These are phyloP conservation scores for Euplexia lucipara DNA, from an alignment of 2,888 invertebrate species.

Conservation along the genomic window DNA sequence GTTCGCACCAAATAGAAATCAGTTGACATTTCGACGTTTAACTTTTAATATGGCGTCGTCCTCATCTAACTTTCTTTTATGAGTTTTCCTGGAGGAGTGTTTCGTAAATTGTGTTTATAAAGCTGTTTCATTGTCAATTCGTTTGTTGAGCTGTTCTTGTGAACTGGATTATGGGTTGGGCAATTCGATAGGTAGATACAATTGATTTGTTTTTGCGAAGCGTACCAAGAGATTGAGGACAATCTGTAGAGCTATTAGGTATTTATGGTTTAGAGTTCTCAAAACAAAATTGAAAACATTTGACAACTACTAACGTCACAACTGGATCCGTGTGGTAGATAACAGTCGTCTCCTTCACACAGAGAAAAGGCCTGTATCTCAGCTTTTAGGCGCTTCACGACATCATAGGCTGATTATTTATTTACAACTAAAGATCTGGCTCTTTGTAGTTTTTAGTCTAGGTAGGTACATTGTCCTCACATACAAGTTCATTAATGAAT, in stretches of 20 bases:
- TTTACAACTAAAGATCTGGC: too few relatives aligned
- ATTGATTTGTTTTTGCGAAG: slow-evolving; percentile 55
- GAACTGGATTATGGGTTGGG: slow-evolving; percentile 66
- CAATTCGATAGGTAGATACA: slow-evolving; percentile 56
- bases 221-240: slow-evolving; percentile 11
- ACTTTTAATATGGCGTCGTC: slow-evolving; percentile 66
- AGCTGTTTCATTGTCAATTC: slow-evolving; percentile 64
- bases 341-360: too few relatives aligned
- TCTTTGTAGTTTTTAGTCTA: too few relatives aligned
- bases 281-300: too few relatives aligned
- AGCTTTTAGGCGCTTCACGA: too few relatives aligned
- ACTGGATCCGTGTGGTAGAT: too few relatives aligned
- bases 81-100: slow-evolving; percentile 61
- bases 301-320: too few relatives aligned
- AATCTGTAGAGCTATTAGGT: background rate
- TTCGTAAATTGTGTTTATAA: slow-evolving; percentile 69
- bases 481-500: too few relatives aligned
- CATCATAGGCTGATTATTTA: too few relatives aligned
- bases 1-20: slow-evolving; percentile 46
- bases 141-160: slow-evolving; percentile 55
- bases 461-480: too few relatives aligned
- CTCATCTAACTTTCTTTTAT: slow-evolving; percentile 68
- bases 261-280: background rate
- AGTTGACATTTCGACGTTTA: slow-evolving; percentile 62
- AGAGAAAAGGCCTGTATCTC: too few relatives aligned